Evolutionary conservation across 1,140 invertebrate genomes (phyloP), one percentile per base, ranked within the genome.

Genomic region (Drosophila sp.): DNA sequence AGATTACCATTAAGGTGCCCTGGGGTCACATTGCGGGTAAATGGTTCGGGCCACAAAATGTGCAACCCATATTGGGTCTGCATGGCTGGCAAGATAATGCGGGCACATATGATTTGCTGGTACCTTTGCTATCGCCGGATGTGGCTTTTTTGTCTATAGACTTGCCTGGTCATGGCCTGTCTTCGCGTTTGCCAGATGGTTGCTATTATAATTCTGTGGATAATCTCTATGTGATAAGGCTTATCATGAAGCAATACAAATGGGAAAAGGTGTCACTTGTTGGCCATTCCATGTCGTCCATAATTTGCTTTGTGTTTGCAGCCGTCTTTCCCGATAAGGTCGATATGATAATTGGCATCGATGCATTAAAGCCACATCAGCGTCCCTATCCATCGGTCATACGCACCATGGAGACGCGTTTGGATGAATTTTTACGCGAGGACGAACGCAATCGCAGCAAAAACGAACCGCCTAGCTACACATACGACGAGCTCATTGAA

Each of bases 21-120:
- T 97, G 95, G 96, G 96, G 96, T 7, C 93, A 95, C 65, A 93
- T 97, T 18, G 94, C 95, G 32, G 95, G 94, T 66, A 96, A 96
- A 92, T 92, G 94, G 91, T 97, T 95, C 94, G 95, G 95, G 2
- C 93, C 93, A n/a, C 92, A 93, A 40, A 91, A 94, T 71, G 92
- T 93, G 6, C 92, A 93, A 61, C 96, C 96, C 0, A 94, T 96
- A 57, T 77, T 97, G 21, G 94, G 94, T 0, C 69, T 97, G 9
- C 96, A 97, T 90, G 96, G 96, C 0, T 96, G 95, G 95, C 94
- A 95, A 91, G 95, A 96, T 77, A 96, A 96, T 92, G 95, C 95
- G 9, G 95, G 94, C 4, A 94, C 94, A 2, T 97, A 94, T 92
- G 95, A 96, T 92, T 91, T 93, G 7, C 82, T 97, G 11, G 93